Evolutionary conservation across 2,888 invertebrate genomes (phyloP).

Genomic region (Leptopilina syphax): DNA sequence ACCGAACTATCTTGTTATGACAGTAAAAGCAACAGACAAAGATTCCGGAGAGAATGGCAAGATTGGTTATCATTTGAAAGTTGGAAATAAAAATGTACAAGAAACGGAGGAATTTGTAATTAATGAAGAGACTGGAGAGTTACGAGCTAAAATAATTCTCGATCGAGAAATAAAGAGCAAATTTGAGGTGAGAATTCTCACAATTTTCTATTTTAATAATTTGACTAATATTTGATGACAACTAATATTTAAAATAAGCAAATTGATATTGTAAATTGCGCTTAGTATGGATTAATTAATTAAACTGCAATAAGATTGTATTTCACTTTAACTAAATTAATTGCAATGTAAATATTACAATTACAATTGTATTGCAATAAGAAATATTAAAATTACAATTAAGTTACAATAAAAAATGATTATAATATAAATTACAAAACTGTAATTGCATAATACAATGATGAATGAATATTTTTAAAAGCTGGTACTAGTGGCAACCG

Average conservation of each 20-base stretch:
- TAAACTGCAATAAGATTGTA: too few species aligned
- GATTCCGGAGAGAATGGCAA: slow-evolving; percentile 91
- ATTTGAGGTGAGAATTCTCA: slow-evolving; percentile 79
- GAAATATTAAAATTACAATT: too few species aligned
- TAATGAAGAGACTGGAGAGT: slow-evolving; percentile 87
- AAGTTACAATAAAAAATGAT: too few species aligned
- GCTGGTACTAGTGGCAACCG: slow-evolving; percentile 88
- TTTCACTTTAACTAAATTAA: too few species aligned
- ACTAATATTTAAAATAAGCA: too few species aligned
- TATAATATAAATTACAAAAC: neutral
- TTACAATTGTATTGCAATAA: too few species aligned
- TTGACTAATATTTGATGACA: too few species aligned
- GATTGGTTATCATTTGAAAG: slow-evolving; percentile 90
- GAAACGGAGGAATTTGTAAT: slow-evolving; percentile 91
- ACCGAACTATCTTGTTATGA: slow-evolving; percentile 87
- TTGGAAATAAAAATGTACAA: slow-evolving; percentile 85
- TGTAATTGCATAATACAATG: neutral
- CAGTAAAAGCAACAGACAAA: slow-evolving; percentile 88
- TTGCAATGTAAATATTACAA: too few species aligned
- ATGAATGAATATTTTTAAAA: slow-evolving; percentile 71
- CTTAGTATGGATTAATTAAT: too few species aligned
- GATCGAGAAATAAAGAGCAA: slow-evolving; percentile 86
- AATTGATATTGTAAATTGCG: too few species aligned
- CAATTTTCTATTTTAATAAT: neutral
- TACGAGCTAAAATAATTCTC: slow-evolving; percentile 87